Evolutionary conservation across 2,888 invertebrate species (phyloP).

Genomic region (Calliphora vomitoria): DNA sequence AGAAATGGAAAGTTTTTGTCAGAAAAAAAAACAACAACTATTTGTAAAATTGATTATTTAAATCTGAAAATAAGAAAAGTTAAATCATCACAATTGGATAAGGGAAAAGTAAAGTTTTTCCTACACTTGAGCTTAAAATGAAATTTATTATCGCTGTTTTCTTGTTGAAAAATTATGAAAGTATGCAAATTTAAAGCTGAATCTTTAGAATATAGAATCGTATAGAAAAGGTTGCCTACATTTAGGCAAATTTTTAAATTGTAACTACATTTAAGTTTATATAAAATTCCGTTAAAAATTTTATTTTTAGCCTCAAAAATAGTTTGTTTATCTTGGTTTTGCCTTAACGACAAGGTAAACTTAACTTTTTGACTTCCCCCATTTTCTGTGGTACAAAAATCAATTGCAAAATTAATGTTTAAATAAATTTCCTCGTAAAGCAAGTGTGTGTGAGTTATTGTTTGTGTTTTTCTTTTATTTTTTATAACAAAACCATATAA

Average conservation of each 20-base stretch:
- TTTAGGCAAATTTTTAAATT: no score
- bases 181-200: not conserved
- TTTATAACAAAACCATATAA: slow-evolving; percentile 29
- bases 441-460: not conserved
- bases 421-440: not conserved
- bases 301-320: no score
- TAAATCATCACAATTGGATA: slow-evolving; percentile 8
- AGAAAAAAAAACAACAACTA: slow-evolving; percentile 18
- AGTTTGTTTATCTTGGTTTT: no score
- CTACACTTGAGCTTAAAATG: no score
- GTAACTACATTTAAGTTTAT: no score
- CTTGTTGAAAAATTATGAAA: not conserved
- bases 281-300: no score
- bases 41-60: slow-evolving; percentile 56
- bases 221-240: no score
- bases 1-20: slow-evolving; percentile 54
- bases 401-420: slow-evolving; percentile 44
- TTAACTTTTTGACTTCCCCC: slow-evolving; percentile 10
- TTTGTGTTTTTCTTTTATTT: slow-evolving; percentile 5
- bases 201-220: no score
- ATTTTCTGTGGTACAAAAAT: not conserved
- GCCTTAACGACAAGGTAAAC: not conserved
- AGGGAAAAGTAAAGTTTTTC: not conserved
- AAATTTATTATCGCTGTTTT: not conserved
- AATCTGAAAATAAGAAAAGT: slow-evolving; percentile 31